Evolutionary conservation across 2,113 vertebrate genomes (phyloP), one percentile per base, ranked within the genome.

Genomic region (Nothocercus nigrocapillus): DNA sequence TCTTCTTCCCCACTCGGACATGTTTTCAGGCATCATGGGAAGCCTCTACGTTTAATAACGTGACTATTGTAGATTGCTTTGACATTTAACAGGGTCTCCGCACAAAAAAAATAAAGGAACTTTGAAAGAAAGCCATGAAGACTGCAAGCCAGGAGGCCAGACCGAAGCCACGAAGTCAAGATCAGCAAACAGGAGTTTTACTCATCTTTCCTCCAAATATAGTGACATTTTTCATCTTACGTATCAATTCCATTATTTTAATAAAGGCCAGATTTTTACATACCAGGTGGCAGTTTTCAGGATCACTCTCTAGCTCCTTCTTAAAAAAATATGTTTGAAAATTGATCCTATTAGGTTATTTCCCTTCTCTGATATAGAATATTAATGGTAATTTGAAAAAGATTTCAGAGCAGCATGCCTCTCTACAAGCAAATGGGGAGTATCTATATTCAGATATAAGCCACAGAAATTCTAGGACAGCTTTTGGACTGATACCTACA

Each of bases 311-410:
- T 27, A 74, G 67, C 14, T 81, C 36, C 72, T 85, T 85, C 85
- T 90, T 73, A 56, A 96, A 81, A 61, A 53, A 94, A 73, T 22
- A 93, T 19, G 73, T 93, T 90, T 81, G 82, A 94, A 93, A 93
- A 81, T 72, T 75, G 73, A 94, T 96, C 64, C 90, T 94, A 94
- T 83, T 61, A 56, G 90, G 76, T 77, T 78, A 90, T 92, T 95
- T 95, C 90, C 66, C 82, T 95, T 85, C 73, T 91, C 66, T 81
- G 68, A 88, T 85, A 92, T 7, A 75, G 64, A 86, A 84, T 85
- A 88, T 86, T 83, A 74, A 78, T 75, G 87, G 54, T 36, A 86
- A 78, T 74, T 42, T 74, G 68, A 94, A 88, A 85, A 85, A 7
- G 4, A 87, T 78, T 88, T 85, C 72, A 69, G 72, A 88, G 79